These are phyloP conservation scores for Semicossyphus pulcher DNA, from an alignment of 2,113 vertebrate genomes.

Conservation along the genomic window DNA sequence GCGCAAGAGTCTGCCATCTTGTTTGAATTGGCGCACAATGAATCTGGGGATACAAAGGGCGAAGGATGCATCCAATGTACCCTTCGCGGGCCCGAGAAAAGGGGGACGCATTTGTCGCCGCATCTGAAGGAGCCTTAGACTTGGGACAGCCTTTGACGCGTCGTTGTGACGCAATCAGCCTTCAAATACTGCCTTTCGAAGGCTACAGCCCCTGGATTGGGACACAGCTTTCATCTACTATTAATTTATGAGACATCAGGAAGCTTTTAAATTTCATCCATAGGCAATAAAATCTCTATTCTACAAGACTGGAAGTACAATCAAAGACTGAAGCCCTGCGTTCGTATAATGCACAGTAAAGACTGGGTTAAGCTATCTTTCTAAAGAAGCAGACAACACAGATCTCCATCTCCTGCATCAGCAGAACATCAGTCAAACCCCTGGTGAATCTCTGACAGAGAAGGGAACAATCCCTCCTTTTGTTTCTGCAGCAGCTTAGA, in stretches of 20 bases:
- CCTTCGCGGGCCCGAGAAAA: too few relatives aligned
- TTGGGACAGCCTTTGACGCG: too few relatives aligned
- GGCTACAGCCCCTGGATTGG: too few relatives aligned
- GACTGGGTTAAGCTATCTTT: background rate
- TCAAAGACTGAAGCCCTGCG: background rate
- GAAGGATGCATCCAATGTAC: too few relatives aligned
- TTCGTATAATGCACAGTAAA: background rate
- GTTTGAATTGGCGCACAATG: too few relatives aligned
- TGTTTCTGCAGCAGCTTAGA: conserved; percentile 19
- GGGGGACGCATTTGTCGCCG: too few relatives aligned
- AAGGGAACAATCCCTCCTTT: conserved; percentile 39
- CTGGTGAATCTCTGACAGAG: conserved; percentile 47
- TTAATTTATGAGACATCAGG: background rate
- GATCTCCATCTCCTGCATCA: conserved; percentile 22
- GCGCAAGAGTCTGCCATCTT: too few relatives aligned
- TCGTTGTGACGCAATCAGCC: too few relatives aligned
- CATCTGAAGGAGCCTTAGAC: too few relatives aligned
- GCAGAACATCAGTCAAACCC: conserved; percentile 21
- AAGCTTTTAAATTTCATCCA: background rate
- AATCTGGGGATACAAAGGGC: too few relatives aligned
- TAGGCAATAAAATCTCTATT: background rate
- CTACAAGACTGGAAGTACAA: background rate
- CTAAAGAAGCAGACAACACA: conserved; percentile 6
- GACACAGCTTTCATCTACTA: too few relatives aligned
- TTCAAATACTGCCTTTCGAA: too few relatives aligned